Conservation (phyloP, 2,888 invertebrate genomes). For the Conomelus anceps region DNA sequence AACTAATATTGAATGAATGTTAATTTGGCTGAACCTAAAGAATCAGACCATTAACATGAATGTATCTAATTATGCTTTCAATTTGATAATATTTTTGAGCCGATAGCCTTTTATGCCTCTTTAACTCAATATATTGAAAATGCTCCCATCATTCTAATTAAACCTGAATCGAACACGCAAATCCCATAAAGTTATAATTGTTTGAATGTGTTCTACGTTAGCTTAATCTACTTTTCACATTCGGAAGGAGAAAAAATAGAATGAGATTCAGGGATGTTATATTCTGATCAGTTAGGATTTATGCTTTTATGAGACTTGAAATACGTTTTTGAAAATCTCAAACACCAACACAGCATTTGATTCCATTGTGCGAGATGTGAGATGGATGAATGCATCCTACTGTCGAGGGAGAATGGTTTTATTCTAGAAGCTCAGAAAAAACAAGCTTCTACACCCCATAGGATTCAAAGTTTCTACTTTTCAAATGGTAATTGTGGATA, state of each 20-base stretch:
- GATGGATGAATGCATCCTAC: not conserved
- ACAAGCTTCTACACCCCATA: not conserved
- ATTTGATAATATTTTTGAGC: too few species aligned
- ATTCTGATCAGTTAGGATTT: not conserved
- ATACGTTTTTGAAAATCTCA: not conserved
- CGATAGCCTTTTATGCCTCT: too few species aligned
- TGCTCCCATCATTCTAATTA: not conserved
- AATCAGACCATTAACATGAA: too few species aligned
- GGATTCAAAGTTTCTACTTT: not conserved
- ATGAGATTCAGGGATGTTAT: not conserved
- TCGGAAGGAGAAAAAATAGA: not conserved
- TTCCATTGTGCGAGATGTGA: not conserved
- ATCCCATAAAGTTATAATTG: not conserved
- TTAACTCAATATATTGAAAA: not conserved
- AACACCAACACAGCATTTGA: not conserved
- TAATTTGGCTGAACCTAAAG: too few species aligned
- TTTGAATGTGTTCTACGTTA: not conserved
- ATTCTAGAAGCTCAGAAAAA: not conserved
- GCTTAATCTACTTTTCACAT: not conserved
- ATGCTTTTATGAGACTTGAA: not conserved
- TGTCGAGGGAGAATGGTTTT: not conserved
- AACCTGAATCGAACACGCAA: not conserved
- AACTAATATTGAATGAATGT: too few species aligned
- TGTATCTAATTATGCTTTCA: too few species aligned
- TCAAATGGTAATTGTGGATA: constrained; percentile 14